Percentiles rank a stretch among this genome's conserved stretches.
These are phyloP conservation scores for Zoanthus solanderi DNA, from an alignment of 92 coral and sea anemone genomes.

Conservation along the genomic window DNA sequence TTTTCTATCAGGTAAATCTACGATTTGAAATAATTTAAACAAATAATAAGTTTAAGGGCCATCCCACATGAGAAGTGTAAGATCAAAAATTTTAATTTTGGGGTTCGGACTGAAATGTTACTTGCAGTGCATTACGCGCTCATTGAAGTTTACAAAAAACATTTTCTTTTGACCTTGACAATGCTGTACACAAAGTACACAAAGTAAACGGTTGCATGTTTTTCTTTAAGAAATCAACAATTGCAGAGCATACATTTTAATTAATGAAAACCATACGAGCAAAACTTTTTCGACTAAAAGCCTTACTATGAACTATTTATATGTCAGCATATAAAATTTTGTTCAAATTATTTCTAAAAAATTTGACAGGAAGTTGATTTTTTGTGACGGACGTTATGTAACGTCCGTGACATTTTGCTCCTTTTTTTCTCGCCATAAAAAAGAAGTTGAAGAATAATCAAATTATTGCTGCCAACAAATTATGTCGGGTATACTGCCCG, in stretches of 20 bases:
- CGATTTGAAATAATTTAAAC: not conserved
- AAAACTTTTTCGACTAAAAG: not conserved
- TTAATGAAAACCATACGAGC: not conserved
- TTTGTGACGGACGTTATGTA: not conserved
- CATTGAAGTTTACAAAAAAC: not conserved
- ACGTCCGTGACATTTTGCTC: not conserved
- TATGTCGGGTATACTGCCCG: too few relatives aligned
- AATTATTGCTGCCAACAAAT: not conserved
- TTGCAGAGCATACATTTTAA: not conserved
- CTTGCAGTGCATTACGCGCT: not conserved
- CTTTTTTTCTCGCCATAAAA: not conserved
- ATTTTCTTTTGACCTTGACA: not conserved
- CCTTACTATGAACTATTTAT: not conserved
- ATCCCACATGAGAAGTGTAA: not conserved
- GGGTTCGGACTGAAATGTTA: not conserved
- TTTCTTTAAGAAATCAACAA: not conserved
- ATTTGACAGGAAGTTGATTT: not conserved
- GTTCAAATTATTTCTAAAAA: not conserved
- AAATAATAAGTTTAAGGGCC: not conserved
- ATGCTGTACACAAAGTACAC: not conserved
- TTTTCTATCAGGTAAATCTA: slow-evolving; percentile 30
- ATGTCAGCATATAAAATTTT: not conserved
- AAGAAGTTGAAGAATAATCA: not conserved
- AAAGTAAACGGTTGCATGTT: not conserved
- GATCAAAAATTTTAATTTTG: not conserved